phyloP scores from a whole-genome alignment of 2,113 vertebrate genomes.

The Eonycteris spelaea region DNA sequence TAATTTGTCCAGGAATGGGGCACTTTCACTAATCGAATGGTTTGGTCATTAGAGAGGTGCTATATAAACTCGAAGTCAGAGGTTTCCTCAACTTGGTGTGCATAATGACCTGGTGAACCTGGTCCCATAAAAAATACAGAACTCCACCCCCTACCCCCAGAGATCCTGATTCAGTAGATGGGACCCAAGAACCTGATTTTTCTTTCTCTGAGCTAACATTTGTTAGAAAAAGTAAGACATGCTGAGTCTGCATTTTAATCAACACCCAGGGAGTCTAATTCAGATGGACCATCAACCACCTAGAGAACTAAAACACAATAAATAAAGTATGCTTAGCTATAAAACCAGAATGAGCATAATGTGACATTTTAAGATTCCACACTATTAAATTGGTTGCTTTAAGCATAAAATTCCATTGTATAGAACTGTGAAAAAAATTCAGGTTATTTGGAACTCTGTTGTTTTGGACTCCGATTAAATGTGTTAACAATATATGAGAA shows the following conservation, averaged over 20 bases:
- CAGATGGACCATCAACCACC: not conserved
- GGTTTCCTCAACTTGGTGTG: not conserved
- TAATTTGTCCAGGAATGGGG: not conserved
- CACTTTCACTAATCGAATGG: constrained; percentile 34
- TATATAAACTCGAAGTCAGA: constrained; percentile 6
- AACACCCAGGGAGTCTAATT: constrained; percentile 10
- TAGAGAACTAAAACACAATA: not conserved
- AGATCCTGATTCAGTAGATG: constrained; percentile 1
- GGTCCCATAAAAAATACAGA: not conserved
- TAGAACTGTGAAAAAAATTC: not conserved
- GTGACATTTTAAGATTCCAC: constrained; percentile 11
- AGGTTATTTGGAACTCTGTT: not conserved
- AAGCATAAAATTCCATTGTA: constrained; percentile 21
- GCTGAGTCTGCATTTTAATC: constrained; percentile 38
- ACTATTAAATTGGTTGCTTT: not conserved
- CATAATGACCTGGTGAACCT: not conserved
- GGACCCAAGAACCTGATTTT: not conserved
- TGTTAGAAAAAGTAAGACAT: not conserved
- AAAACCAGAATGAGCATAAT: constrained; percentile 3
- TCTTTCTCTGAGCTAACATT: constrained; percentile 25
- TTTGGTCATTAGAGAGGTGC: constrained; percentile 10
- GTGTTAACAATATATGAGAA: not conserved
- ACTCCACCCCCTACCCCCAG: not conserved
- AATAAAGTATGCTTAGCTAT: constrained; percentile 10
- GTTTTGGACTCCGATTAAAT: constrained; percentile 22